Base-by-base conservation (phyloP, 2,113 vertebrate species). In the Cavia aperea region DNA sequence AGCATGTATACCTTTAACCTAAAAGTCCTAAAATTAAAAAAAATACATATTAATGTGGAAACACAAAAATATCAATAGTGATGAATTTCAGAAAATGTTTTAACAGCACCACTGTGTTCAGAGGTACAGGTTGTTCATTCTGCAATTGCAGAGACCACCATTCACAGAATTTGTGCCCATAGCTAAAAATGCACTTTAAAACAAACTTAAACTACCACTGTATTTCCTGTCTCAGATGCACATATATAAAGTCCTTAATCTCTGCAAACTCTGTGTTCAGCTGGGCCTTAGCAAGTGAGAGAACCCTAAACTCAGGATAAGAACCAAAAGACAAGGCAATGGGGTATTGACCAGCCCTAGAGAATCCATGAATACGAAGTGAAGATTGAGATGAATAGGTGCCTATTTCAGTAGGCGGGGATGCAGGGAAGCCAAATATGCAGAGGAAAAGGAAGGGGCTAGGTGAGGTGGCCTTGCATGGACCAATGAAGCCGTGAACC, bases 21-120 rank as follows among this genome's bases (percentile, higher is more conserved):
- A 56, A 46, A 73, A 68, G 39, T 31, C 10, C 19, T 68, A 31
- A 90, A 85, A 56, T 29, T 65, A 15, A 95, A 94, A 82, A 90
- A 68, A 54, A 49, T 39, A 49, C 33, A 3, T 73, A 73, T 54
- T 21, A 31, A 43, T 86, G 24, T 75, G 21, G 72, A 75, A 91
- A 78, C 23, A 79, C 39, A 93, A 58, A 10, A 89, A 46, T 86
- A 56, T 88, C 49, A 82, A 43, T 68, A 89, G 31, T 63, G 36
- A 81, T 85, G 63, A 26, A n/a, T 88, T 93, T 93, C 51, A 86
- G 87, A 77, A 88, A 91, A 39, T 75, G 51, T 81, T 85, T 91
- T 92, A 70, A 77, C 0, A 68, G 19, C n/a, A 65, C 21, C 33
- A 68, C 46, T 15, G 39, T 26, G 39, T 72, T 36, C 29, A 31